Evolutionary conservation across 1,140 invertebrate genomes (phyloP).

Genomic region (Anoplolepis gracilipes): DNA sequence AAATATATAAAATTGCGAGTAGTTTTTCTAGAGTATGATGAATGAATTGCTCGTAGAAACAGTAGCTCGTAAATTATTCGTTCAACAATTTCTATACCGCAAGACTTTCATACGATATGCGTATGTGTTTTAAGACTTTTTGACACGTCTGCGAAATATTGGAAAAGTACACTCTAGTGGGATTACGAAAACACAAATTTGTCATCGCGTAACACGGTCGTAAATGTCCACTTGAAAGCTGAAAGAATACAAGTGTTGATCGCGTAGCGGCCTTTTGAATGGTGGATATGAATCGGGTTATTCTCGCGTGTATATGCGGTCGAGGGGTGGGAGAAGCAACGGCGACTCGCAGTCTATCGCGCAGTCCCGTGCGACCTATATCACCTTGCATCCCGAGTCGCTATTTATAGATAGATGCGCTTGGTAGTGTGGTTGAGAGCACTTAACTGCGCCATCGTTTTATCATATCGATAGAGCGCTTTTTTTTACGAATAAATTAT

Average conservation of each 20-base stretch:
- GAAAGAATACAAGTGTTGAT: slow-evolving; percentile 19
- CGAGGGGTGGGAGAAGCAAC: slow-evolving; percentile 18
- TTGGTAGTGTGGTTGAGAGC: slow-evolving; percentile 19
- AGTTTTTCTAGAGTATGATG: neutral
- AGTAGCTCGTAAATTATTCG: neutral
- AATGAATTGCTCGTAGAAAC: neutral
- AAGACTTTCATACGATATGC: neutral
- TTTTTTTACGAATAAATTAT: neutral
- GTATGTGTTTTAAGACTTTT: neutral
- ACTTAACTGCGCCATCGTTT: slow-evolving; percentile 42
- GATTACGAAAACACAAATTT: slow-evolving; percentile 13
- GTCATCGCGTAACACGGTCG: neutral
- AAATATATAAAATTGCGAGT: neutral
- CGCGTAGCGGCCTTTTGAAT: slow-evolving; percentile 31
- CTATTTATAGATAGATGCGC: slow-evolving; percentile 52
- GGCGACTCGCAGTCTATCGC: slow-evolving; percentile 56
- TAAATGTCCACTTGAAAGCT: neutral
- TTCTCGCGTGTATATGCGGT: slow-evolving; percentile 1
- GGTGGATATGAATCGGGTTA: slow-evolving; percentile 46
- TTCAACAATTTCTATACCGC: neutral
- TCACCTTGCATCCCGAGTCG: slow-evolving; percentile 37
- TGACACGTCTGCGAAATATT: neutral
- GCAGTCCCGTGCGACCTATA: slow-evolving; percentile 50
- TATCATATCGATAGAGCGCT: neutral
- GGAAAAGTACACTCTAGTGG: neutral